Evolutionary conservation across 1,140 invertebrate genomes (phyloP).

Genomic region (Brevipalpus yothersi): DNA sequence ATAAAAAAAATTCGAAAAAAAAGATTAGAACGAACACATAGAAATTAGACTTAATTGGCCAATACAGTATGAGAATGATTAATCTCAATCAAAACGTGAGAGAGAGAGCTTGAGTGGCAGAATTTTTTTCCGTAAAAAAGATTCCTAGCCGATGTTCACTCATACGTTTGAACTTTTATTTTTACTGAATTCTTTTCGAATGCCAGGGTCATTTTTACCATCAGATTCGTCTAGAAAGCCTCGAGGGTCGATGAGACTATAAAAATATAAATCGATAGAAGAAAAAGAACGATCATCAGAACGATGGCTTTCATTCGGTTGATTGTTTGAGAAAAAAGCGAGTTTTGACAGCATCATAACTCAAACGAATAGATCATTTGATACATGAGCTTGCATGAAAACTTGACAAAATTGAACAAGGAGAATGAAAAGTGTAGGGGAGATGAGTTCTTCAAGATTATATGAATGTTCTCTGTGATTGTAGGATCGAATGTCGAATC

Average conservation of each 20-base stretch:
- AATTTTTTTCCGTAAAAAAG: too few species aligned
- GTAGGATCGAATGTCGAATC: too few species aligned
- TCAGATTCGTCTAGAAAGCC: neutral
- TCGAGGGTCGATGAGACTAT: neutral
- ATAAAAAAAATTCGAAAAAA: too few species aligned
- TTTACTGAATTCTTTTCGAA: neutral
- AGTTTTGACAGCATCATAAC: neutral
- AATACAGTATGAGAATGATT: too few species aligned
- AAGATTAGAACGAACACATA: too few species aligned
- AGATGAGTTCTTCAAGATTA: neutral
- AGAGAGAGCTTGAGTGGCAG: too few species aligned
- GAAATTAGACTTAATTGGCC: too few species aligned
- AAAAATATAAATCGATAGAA: neutral
- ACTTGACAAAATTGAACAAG: neutral
- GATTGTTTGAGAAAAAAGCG: neutral
- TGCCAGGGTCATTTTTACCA: neutral
- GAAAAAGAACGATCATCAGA: neutral
- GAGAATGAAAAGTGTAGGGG: neutral
- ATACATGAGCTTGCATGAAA: neutral
- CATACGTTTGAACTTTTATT: neutral
- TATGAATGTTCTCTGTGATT: neutral
- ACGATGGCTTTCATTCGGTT: neutral
- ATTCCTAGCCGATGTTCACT: neutral
- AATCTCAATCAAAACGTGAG: too few species aligned
- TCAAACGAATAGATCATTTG: neutral